Base-by-base conservation (phyloP, 2,797 vertebrate species). In the Enteromius mattozi region DNA sequence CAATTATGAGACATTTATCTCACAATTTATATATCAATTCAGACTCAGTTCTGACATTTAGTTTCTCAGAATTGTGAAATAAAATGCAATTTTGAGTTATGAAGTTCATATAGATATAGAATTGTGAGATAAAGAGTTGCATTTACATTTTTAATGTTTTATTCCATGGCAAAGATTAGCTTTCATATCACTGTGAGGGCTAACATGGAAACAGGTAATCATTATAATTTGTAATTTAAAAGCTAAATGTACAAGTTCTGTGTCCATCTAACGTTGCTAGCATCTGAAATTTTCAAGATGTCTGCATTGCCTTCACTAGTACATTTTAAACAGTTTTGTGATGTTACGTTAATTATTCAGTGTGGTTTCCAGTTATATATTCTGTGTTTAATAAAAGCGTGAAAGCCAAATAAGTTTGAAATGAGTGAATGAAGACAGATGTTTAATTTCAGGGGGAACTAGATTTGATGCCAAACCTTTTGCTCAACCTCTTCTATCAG, bases 401-500 rank as follows among this genome's bases (percentile, higher is more conserved):
- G 21, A 19, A 51, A 17, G 5, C 45, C 13, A 51, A 1, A 4
- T 59, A n/a, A 0, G 54, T 59, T 56, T n/a, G 9, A 63, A 61
- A 27, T 24, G 24, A 61, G 45, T 27, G n/a, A 16, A 70, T 42
- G 7, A 68, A 5, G 42, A 45, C 14, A 35, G 3, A 49, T 0
- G 24, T 70, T 3, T 40, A 0, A 6, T 49, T 72, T 72, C 54
- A 1, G 24, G 7, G n/a, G 42, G 17, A 47, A n/a, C 47, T 76
- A n/a, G 4, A 42, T 40, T 27, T n/a, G 30, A 27, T 27, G n/a
- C 9, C 86, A 81, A 88, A 96, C 96, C 95, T 96, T 96, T 54
- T 89, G 90, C 90, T 97, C 96, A 6, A 95, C 92, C 86, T 98
- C 96, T 63, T 97, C 95, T 96, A 97, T 96, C 5, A 97, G 91